Percentiles rank a stretch among this genome's conserved stretches.
phyloP scores from a whole-genome alignment of 2,113 vertebrate genomes.

The Pao palembangensis region DNA sequence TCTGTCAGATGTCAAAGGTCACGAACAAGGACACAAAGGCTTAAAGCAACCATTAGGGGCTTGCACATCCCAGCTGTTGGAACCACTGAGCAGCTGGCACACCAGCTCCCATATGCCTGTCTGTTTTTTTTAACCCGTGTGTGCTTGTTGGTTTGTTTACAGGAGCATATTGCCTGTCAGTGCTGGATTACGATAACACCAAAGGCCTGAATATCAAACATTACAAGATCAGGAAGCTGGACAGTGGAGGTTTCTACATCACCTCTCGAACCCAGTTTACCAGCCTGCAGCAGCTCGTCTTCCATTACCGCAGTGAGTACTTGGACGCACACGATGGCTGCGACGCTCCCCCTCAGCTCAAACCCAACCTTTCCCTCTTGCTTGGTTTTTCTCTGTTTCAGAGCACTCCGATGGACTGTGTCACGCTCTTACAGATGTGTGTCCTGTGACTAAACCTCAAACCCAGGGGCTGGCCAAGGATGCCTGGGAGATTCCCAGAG shows the following conservation, averaged over 20 bases:
- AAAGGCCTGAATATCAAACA: constrained; percentile 96
- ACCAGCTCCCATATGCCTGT: not conserved
- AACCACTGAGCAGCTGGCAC: constrained; percentile 52
- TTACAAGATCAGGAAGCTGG: constrained; percentile 96
- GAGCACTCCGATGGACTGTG: constrained; percentile 93
- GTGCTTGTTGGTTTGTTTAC: constrained; percentile 32
- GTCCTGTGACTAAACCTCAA: constrained; percentile 92
- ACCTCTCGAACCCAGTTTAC: constrained; percentile 94
- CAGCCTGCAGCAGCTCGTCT: constrained; percentile 92
- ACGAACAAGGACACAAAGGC: constrained; percentile 3
- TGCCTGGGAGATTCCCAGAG: constrained; percentile 95
- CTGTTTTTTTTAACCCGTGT: constrained; percentile 36
- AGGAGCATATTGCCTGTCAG: constrained; percentile 96
- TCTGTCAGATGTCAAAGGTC: not conserved
- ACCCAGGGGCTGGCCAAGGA: constrained; percentile 94
- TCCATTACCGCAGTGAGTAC: constrained; percentile 83
- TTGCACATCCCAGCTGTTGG: constrained; percentile 42
- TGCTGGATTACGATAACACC: constrained; percentile 89
- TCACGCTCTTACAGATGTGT: constrained; percentile 88
- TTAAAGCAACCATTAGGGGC: constrained; percentile 8
- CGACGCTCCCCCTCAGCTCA: not conserved
- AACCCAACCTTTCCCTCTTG: not conserved
- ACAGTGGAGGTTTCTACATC: constrained; percentile 95
- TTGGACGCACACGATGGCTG: not conserved
- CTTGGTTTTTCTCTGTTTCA: constrained; percentile 39